A percentile compares a stretch with the other conserved stretches of the same genome.
Conservation (phyloP, 1,140 invertebrate species). For the Philopotamus ludificatus region DNA sequence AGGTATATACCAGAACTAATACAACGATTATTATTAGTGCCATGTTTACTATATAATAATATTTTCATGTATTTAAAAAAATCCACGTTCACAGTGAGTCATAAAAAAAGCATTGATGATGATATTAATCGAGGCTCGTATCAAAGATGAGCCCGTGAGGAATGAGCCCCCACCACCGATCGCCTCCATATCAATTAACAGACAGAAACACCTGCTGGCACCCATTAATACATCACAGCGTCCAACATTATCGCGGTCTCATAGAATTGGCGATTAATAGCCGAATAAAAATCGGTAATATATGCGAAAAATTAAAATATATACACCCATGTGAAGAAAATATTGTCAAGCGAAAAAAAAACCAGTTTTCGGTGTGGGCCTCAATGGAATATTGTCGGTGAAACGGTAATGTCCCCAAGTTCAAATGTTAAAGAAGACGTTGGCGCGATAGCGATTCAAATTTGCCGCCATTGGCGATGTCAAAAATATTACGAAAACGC, state of each 20-base stretch:
- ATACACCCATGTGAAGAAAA: constrained; percentile 3
- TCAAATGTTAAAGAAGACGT: background rate
- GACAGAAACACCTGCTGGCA: constrained; percentile 21
- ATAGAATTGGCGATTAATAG: constrained; percentile 12
- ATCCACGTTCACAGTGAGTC: no score
- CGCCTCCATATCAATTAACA: constrained; percentile 31
- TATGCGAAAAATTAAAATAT: constrained; percentile 15
- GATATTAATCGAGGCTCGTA: no score
- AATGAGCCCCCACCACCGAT: background rate
- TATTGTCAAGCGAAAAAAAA: no score
- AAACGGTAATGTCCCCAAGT: constrained; percentile 4
- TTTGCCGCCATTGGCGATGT: no score
- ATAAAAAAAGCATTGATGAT: background rate
- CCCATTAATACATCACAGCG: constrained; percentile 10
- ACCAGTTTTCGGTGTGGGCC: constrained; percentile 12
- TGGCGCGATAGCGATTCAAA: no score
- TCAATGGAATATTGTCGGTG: constrained; percentile 2
- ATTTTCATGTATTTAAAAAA: no score
- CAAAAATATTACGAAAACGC: no score
- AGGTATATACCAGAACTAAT: no score
- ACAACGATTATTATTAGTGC: no score
- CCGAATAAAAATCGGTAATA: constrained; percentile 22
- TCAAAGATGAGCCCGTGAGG: background rate
- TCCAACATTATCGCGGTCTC: background rate
- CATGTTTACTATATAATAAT: no score